phyloP scores from a whole-genome alignment of 2,113 vertebrate species.

The Bos javanicus region DNA sequence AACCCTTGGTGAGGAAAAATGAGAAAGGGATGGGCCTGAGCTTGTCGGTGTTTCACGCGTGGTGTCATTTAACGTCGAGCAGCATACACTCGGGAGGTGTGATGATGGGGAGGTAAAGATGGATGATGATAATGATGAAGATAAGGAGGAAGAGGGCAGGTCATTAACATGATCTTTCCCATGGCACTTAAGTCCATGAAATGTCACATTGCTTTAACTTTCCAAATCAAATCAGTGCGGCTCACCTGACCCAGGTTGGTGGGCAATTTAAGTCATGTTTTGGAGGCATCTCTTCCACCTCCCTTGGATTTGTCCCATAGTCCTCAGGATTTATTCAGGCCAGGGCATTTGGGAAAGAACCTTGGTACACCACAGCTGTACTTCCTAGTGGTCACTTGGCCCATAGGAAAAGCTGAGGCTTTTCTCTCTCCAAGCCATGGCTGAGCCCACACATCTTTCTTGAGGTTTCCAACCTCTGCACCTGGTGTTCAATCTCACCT shows the following conservation, averaged over 20 bases:
- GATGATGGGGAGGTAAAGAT: neutral
- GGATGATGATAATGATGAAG: neutral
- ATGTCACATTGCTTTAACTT: neutral
- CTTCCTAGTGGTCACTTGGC: neutral
- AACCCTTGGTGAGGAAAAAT: neutral
- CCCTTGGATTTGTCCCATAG: neutral
- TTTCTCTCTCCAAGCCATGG: neutral
- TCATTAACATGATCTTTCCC: neutral
- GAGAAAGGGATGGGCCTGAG: neutral
- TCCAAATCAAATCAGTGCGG: neutral
- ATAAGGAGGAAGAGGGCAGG: neutral
- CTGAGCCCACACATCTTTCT: neutral
- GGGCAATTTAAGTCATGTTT: neutral
- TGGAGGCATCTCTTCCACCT: too few species aligned
- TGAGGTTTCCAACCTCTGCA: neutral
- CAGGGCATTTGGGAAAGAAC: neutral
- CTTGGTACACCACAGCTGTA: too few species aligned
- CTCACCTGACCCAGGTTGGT: neutral
- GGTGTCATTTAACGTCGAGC: neutral
- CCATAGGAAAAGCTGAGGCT: neutral
- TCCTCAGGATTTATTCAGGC: neutral
- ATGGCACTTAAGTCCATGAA: neutral
- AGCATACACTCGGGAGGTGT: neutral
- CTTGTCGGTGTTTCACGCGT: too few species aligned
- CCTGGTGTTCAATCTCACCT: neutral